Evolutionary conservation across 2,797 vertebrate genomes (phyloP).

Genomic region (Esox lucius): DNA sequence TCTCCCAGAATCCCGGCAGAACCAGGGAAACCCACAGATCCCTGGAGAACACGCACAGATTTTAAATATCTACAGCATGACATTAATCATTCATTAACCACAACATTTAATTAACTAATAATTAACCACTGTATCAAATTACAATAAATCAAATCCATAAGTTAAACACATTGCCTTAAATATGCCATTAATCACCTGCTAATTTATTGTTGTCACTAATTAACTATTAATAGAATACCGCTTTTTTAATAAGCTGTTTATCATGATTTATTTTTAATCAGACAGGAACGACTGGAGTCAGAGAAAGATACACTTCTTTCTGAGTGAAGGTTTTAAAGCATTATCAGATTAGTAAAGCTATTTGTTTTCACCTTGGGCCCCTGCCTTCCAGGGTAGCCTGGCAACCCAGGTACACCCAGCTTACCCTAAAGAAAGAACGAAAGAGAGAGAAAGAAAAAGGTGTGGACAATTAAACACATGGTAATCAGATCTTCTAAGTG

Average conservation of each 20-base stretch:
- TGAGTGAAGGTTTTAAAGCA: constrained; percentile 24
- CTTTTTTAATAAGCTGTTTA: constrained; percentile 67
- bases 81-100: constrained; percentile 67
- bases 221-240: constrained; percentile 75
- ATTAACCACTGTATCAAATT: constrained; percentile 76
- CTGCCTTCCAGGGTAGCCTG: constrained; percentile 89
- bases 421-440: constrained; percentile 77
- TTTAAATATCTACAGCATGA: constrained; percentile 68
- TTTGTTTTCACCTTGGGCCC: constrained; percentile 85
- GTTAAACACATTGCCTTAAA: constrained; percentile 69
- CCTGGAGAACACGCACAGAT: constrained; percentile 73
- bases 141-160: constrained; percentile 66
- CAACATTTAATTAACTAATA: constrained; percentile 71
- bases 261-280: constrained; percentile 71
- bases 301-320: constrained; percentile 39
- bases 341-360: constrained; percentile 34
- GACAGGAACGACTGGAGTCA: constrained; percentile 53
- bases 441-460: constrained; percentile 20
- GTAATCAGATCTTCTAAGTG: no score
- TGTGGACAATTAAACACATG: no score
- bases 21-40: constrained; percentile 85
- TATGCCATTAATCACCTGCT: constrained; percentile 70
- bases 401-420: constrained; percentile 89
- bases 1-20: constrained; percentile 79
- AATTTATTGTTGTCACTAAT: constrained; percentile 72